Evolutionary conservation across 92 coral and sea anemone species (phyloP).

Genomic region (Actinernus sp.): DNA sequence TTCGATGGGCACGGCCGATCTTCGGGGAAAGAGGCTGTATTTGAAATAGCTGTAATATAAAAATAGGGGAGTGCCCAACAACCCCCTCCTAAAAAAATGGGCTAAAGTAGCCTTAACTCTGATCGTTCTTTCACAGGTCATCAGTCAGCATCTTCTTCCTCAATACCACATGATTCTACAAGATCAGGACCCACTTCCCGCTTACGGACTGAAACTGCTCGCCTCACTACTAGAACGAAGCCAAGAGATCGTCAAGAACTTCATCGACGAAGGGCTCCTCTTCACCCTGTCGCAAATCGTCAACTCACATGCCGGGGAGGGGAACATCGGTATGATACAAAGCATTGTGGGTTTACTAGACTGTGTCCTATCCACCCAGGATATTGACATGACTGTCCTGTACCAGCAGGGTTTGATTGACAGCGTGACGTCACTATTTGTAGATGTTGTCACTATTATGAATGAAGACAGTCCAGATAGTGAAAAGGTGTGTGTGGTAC

Average conservation of each 20-base stretch:
- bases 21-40: no score
- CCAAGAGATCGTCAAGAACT: constrained; percentile 72
- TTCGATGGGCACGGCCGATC: no score
- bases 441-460: constrained; percentile 55
- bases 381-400: constrained; percentile 71
- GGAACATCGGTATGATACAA: constrained; percentile 69
- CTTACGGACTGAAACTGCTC: constrained; percentile 91
- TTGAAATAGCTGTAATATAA: no score
- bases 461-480: constrained; percentile 54
- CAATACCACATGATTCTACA: constrained; percentile 91
- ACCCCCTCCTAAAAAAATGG: no score
- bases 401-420: constrained; percentile 96
- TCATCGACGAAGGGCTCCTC: constrained; percentile 83
- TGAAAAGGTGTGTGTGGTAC: constrained; percentile 31
- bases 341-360: constrained; percentile 83
- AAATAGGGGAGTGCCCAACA: no score
- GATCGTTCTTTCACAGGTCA: constrained; percentile 73
- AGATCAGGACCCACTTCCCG: constrained; percentile 98
- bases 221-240: constrained; percentile 89
- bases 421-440: constrained; percentile 83
- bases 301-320: constrained; percentile 75
- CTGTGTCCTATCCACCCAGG: constrained; percentile 72
- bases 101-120: no score
- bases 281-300: constrained; percentile 72
- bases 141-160: constrained; percentile 80